Conservation (phyloP, 2,888 invertebrate genomes). For the Meteorus cinctellus region DNA sequence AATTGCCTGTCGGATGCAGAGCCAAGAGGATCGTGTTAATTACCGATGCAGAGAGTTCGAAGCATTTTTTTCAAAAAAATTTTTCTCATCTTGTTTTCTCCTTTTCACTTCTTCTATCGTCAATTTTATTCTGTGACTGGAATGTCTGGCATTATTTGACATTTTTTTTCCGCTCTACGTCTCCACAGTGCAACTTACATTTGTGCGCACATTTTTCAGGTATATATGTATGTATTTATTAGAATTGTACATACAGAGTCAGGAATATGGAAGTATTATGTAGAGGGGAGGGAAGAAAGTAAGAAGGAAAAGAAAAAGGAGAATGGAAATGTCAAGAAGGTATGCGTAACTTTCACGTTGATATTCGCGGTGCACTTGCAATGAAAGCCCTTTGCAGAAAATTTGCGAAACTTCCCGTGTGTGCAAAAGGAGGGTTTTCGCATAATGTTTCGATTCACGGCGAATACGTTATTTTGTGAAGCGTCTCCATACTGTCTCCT, state of each 20-base stretch:
- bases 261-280: not conserved
- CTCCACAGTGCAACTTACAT: too few relatives aligned
- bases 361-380: conserved; percentile 30
- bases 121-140: not conserved
- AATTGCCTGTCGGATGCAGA: conserved; percentile 52
- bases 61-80: conserved; percentile 13
- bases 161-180: too few relatives aligned
- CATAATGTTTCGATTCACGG: conserved; percentile 41
- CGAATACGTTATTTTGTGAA: conserved; percentile 37
- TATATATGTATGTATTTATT: not conserved
- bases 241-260: not conserved
- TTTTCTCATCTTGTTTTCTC: not conserved
- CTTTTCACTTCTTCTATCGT: not conserved
- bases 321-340: conserved; percentile 27
- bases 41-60: conserved; percentile 33
- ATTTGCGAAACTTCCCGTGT: conserved; percentile 29
- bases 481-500: conserved; percentile 19
- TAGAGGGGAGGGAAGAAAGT: not conserved
- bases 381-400: conserved; percentile 32
- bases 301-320: conserved; percentile 14
- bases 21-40: conserved; percentile 30
- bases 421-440: conserved; percentile 16
- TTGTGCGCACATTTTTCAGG: too few relatives aligned
- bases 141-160: not conserved
- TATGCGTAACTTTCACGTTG: conserved; percentile 24